Conservation (phyloP, 2,888 invertebrate species). For the Bombyx huttoni region DNA sequence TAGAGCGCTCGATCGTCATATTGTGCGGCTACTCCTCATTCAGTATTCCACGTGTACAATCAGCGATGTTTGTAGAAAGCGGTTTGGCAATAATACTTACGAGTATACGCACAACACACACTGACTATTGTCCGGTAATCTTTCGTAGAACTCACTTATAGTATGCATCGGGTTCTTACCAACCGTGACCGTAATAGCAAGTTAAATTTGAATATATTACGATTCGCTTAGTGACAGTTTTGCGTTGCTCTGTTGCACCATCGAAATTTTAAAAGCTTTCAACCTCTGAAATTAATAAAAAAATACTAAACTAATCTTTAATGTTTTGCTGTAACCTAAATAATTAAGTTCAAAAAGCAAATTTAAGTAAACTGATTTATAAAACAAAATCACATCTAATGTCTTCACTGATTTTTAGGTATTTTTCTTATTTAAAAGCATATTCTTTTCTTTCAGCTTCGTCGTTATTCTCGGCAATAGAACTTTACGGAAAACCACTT, state of each 20-base stretch:
- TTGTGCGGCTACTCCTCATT: constrained; percentile 25
- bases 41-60: constrained; percentile 45
- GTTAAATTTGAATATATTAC: constrained; percentile 3
- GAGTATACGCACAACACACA: constrained; percentile 52
- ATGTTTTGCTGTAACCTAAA: too few relatives aligned
- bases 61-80: constrained; percentile 62
- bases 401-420: too few relatives aligned
- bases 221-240: not conserved
- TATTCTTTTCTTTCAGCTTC: constrained; percentile 54
- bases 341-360: too few relatives aligned
- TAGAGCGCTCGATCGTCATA: constrained; percentile 19
- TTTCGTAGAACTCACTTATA: constrained; percentile 57
- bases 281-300: too few relatives aligned
- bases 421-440: not conserved
- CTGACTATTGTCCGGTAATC: constrained; percentile 64
- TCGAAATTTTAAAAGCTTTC: too few relatives aligned
- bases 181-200: constrained; percentile 43
- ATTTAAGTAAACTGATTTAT: too few relatives aligned
- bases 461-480: constrained; percentile 74
- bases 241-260: not conserved
- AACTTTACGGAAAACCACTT: constrained; percentile 76
- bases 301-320: too few relatives aligned
- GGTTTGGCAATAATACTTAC: constrained; percentile 62
- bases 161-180: constrained; percentile 43
- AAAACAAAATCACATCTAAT: too few relatives aligned